Base-by-base conservation (phyloP, 2,113 vertebrate genomes). In the Pituophis catenifer region DNA sequence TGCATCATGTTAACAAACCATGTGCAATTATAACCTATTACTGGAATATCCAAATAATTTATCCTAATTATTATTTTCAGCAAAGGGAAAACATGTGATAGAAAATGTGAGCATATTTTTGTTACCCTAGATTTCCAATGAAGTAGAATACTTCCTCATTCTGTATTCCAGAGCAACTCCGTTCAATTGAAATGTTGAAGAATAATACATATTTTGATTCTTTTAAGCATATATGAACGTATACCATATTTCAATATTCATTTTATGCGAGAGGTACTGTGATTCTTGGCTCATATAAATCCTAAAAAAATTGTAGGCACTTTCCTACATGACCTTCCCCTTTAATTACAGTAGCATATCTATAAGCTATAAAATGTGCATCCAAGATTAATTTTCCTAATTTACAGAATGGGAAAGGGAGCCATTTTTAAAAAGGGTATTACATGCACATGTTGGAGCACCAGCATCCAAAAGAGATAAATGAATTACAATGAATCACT, bases 221-320 rank as follows among this genome's bases (percentile, higher is more conserved):
- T 94, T 95, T 90, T 53, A 90, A 94, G 94, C 92, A 96, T 96
- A 96, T 91, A 93, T 59, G 93, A 13, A 97, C 91, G 97, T 96
- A 97, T 98, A 97, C 97, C 97, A 97, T 97, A 96, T 90, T 97
- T 95, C 96, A 97, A 96, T 97, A 96, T 94, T 94, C 97, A 97
- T 95, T 97, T 96, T 96, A 97, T 24, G 93, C 96, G 96, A 97
- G 94, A 65, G 89, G 23, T 54, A 87, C 92, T 86, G 58, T 86
- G 89, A 87, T 90, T 58, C 23, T 54, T 59, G 89, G 48, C 81
- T 90, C 57, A 86, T 23, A 54, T 50, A 89, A 57, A 38, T 9
- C 65, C 65, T 62, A 55, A 70, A 65, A 29, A 86, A 15, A 23
- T 29, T 81, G 38, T n/a, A 81, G 70, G 75, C 21, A 52, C 12